phyloP scores from a whole-genome alignment of 1,140 invertebrate genomes.

The Drosophila prosaltans region DNA sequence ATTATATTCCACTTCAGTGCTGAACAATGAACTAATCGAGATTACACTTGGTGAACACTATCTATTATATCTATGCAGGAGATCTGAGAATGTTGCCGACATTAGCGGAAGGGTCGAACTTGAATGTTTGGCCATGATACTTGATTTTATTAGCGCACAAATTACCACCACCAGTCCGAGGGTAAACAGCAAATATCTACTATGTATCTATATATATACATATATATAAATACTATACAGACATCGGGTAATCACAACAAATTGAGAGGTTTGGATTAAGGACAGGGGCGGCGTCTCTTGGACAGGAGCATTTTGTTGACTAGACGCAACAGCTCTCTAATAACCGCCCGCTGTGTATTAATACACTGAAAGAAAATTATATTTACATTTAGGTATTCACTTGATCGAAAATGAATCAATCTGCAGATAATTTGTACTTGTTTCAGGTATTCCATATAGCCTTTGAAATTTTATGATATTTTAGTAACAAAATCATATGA shows the following conservation, averaged over 20 bases:
- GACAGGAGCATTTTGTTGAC: constrained; percentile 34
- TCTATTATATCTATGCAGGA: constrained; percentile 38
- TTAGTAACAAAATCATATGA: too few relatives aligned
- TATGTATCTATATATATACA: background rate
- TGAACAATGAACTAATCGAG: constrained; percentile 77
- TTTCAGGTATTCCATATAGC: too few relatives aligned
- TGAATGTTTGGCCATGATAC: constrained; percentile 70
- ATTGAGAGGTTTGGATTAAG: constrained; percentile 60
- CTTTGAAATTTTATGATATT: too few relatives aligned
- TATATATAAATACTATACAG: constrained; percentile 13
- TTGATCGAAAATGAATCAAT: background rate
- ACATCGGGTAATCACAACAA: constrained; percentile 73
- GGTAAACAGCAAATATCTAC: constrained; percentile 46
- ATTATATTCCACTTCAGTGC: constrained; percentile 81
- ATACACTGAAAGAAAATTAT: constrained; percentile 24
- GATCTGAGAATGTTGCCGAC: constrained; percentile 39
- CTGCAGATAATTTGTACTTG: background rate
- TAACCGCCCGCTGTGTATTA: constrained; percentile 74
- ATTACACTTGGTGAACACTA: constrained; percentile 76
- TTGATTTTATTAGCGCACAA: constrained; percentile 82
- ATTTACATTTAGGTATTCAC: too few relatives aligned
- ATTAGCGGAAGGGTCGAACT: constrained; percentile 34
- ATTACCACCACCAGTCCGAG: constrained; percentile 72
- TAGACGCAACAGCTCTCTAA: constrained; percentile 65
- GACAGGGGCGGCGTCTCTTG: constrained; percentile 10